Evolutionary conservation across 2,888 invertebrate genomes (phyloP).

Genomic region (Cerastoderma edule): DNA sequence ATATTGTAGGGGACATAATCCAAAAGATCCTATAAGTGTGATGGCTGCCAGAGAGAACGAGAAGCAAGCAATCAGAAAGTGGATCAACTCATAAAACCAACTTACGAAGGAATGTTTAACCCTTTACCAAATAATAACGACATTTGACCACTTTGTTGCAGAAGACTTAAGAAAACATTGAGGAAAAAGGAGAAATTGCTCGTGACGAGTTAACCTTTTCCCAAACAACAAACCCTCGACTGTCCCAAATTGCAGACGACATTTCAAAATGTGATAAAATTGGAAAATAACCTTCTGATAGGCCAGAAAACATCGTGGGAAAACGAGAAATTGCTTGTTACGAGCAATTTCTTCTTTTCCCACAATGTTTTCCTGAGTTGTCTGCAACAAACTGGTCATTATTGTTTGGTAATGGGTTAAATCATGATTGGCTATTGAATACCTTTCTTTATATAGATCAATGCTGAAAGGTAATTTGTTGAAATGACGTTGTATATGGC

Average conservation of each 20-base stretch:
- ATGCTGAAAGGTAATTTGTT: too few relatives aligned
- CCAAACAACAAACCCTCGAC: neutral
- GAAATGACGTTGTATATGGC: too few relatives aligned
- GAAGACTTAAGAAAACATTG: neutral
- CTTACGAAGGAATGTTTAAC: neutral
- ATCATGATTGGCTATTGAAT: too few relatives aligned
- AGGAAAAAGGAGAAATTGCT: neutral
- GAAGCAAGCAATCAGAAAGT: constrained; percentile 70
- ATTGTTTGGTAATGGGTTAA: too few relatives aligned
- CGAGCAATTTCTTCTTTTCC: too few relatives aligned
- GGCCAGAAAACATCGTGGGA: too few relatives aligned
- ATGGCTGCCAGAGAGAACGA: constrained; percentile 73
- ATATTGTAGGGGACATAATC: constrained; percentile 71
- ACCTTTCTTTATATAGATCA: too few relatives aligned
- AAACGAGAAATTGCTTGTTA: too few relatives aligned
- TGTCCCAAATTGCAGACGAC: neutral
- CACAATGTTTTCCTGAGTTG: too few relatives aligned
- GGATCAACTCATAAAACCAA: constrained; percentile 67
- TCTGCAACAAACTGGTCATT: too few relatives aligned
- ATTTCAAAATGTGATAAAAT: neutral
- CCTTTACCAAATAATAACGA: neutral
- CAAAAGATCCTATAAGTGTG: constrained; percentile 77
- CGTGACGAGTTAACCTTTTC: neutral
- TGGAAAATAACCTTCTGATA: too few relatives aligned
- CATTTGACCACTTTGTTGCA: neutral